Evolutionary conservation across 2,113 vertebrate species (phyloP).

Genomic region (Rhinopomastus cyanomelas): DNA sequence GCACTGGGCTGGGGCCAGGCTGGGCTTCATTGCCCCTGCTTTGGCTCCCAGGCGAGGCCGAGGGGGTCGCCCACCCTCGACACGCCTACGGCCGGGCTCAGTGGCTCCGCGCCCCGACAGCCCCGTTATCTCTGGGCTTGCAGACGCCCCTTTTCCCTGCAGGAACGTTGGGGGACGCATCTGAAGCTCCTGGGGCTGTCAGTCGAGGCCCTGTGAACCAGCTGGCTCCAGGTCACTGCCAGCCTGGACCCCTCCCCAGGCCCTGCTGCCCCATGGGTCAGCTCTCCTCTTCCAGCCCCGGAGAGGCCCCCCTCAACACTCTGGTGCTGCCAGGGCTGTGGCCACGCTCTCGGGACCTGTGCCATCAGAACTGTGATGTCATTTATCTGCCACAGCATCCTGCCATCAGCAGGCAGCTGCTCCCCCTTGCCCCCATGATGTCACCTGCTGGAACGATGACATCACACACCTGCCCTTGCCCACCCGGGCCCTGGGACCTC

Average conservation of each 20-base stretch:
- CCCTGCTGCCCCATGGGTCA: too few relatives aligned
- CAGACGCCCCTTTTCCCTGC: background rate
- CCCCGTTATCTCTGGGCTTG: too few relatives aligned
- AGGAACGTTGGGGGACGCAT: too few relatives aligned
- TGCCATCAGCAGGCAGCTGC: background rate
- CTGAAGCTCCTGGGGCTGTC: too few relatives aligned
- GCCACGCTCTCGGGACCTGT: too few relatives aligned
- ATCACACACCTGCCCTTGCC: background rate
- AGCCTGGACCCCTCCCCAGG: background rate
- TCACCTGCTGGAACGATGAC: background rate
- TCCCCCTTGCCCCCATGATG: background rate
- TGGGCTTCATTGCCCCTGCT: background rate
- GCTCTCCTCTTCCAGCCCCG: background rate
- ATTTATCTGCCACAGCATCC: background rate
- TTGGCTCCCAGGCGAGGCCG: background rate
- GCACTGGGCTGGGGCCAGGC: background rate
- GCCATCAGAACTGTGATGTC: background rate
- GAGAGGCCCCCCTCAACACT: too few relatives aligned
- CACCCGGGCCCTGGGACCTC: background rate
- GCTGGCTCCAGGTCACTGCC: background rate
- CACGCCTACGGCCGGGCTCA: background rate
- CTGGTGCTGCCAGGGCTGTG: background rate
- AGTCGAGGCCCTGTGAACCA: background rate
- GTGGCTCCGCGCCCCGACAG: background rate
- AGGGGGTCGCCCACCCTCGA: rapidly evolving